These are phyloP conservation scores for Eledona agricola DNA, from an alignment of 2,888 invertebrate genomes.

Conservation along the genomic window DNA sequence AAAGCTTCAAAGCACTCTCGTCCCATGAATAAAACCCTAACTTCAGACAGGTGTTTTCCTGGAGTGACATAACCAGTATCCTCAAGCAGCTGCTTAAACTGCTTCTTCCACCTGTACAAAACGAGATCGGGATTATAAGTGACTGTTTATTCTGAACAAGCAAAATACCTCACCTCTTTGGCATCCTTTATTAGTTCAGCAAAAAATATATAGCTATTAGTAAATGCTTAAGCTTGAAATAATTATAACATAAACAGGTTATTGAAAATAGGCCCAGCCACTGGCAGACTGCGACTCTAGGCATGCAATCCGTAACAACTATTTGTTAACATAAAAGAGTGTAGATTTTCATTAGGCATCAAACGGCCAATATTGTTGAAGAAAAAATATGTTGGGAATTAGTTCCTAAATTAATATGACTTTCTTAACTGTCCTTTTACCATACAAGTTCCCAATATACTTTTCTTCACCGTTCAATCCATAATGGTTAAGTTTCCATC, in stretches of 20 bases:
- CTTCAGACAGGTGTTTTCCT: constrained; percentile 92
- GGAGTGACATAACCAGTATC: constrained; percentile 96
- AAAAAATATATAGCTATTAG: constrained; percentile 37
- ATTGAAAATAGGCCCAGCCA: constrained; percentile 4
- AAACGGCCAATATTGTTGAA: too few species aligned
- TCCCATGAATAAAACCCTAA: constrained; percentile 90
- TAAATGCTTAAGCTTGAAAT: constrained; percentile 20
- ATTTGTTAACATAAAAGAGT: too few species aligned
- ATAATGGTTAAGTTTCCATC: too few species aligned
- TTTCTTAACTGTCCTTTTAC: too few species aligned
- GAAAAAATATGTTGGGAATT: too few species aligned
- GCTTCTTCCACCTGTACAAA: constrained; percentile 82
- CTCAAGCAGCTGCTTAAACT: constrained; percentile 91
- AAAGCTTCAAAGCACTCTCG: constrained; percentile 93
- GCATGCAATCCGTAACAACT: too few species aligned
- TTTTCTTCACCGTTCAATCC: too few species aligned
- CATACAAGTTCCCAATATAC: too few species aligned
- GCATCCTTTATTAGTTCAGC: constrained; percentile 61
- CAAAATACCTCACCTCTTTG: constrained; percentile 63
- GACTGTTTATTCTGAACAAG: neutral
- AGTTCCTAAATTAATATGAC: too few species aligned
- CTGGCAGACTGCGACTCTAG: too few species aligned
- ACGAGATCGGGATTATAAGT: neutral
- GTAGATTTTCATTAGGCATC: too few species aligned
- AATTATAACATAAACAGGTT: constrained; percentile 8